These are phyloP conservation scores for Sebastes ruberrimus DNA, from an alignment of 2,797 vertebrate genomes.

Conservation along the genomic window DNA sequence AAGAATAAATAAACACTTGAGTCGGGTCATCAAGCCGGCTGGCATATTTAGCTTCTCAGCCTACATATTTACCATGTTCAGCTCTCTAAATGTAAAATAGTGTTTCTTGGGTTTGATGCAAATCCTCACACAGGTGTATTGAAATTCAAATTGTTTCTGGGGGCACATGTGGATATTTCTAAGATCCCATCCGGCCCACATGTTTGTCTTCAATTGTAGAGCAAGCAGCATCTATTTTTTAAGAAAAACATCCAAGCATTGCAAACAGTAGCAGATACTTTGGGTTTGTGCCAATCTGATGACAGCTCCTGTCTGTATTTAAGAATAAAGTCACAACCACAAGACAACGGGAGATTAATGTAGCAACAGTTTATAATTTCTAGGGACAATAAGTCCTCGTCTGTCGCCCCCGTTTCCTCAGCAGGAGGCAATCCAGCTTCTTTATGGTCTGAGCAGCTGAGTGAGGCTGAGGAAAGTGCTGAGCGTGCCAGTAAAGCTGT, in stretches of 20 bases:
- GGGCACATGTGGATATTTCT: constrained; percentile 5
- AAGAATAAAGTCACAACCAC: neutral
- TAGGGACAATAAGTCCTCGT: neutral
- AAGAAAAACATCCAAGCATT: neutral
- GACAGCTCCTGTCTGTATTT: neutral
- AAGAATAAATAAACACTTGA: constrained; percentile 8
- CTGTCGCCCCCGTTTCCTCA: neutral
- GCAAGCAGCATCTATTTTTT: neutral
- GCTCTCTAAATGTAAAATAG: constrained; percentile 12
- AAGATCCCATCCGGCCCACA: constrained; percentile 4
- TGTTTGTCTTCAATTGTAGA: neutral
- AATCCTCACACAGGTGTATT: constrained; percentile 24
- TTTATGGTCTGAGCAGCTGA: constrained; percentile 35
- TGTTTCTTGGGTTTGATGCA: neutral
- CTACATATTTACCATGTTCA: neutral
- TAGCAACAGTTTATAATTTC: neutral
- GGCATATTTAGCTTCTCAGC: constrained; percentile 1
- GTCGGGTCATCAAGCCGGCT: neutral
- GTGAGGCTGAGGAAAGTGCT: constrained; percentile 28
- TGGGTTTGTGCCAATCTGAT: constrained; percentile 6
- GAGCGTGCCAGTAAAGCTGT: constrained; percentile 31
- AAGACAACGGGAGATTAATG: constrained; percentile 14
- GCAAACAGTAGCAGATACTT: neutral
- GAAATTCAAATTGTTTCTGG: constrained; percentile 27
- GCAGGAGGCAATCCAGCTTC: constrained; percentile 5